Evolutionary conservation across 2,113 vertebrate species (phyloP).

Genomic region (Brachyhypopomus occidentalis): DNA sequence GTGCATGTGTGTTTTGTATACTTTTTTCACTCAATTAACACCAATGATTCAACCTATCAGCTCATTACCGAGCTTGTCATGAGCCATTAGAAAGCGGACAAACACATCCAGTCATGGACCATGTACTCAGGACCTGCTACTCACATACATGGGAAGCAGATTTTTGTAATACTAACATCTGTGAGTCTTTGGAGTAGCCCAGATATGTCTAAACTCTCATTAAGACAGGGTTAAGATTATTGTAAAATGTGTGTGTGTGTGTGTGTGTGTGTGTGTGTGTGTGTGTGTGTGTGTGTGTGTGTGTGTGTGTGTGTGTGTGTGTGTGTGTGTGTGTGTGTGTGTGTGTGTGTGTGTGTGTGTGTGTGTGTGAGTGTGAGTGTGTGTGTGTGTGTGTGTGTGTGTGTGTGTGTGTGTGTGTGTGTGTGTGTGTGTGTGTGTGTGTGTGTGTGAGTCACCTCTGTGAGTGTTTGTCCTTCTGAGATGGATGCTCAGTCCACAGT

Average conservation of each 20-base stretch:
- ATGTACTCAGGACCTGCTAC: too few species aligned
- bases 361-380: constrained; percentile 22
- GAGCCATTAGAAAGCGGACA: too few species aligned
- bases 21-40: too few species aligned
- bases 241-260: not conserved
- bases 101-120: too few species aligned
- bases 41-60: not conserved
- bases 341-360: not conserved
- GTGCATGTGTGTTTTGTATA: too few species aligned
- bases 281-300: too few species aligned
- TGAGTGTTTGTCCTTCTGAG: constrained; percentile 51
- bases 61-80: too few species aligned
- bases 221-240: not conserved
- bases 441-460: constrained; percentile 34
- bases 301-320: constrained; percentile 43
- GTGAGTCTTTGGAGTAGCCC: too few species aligned
- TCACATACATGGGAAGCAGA: too few species aligned
- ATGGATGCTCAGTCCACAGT: constrained; percentile 44
- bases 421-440: not conserved
- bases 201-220: not conserved
- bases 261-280: not conserved
- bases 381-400: constrained; percentile 16
- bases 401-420: not conserved
- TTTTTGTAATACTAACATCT: too few species aligned
- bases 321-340: not conserved